Percentiles rank a stretch among this genome's conserved stretches.
Conservation (phyloP, 2,888 invertebrate genomes). For the Tinea semifulvella region DNA sequence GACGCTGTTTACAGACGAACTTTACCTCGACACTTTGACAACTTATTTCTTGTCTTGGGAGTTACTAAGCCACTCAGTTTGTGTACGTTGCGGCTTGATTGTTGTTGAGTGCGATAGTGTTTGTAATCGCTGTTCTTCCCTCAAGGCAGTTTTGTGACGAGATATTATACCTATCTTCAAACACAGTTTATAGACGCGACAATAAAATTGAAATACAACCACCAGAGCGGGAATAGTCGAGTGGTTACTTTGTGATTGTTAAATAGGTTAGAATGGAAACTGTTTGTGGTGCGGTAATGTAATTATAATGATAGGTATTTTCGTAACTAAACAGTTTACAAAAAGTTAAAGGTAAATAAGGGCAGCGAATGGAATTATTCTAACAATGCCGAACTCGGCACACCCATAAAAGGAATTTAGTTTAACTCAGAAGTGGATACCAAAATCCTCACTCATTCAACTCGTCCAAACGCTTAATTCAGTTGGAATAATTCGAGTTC, state of each 20-base stretch:
- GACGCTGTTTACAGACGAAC: constrained; percentile 55
- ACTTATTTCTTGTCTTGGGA: constrained; percentile 62
- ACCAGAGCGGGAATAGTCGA: too few species aligned
- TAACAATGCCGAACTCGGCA: constrained; percentile 32
- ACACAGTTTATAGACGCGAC: background rate
- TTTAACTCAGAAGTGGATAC: constrained; percentile 51
- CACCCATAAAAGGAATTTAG: constrained; percentile 48
- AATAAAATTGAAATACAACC: background rate
- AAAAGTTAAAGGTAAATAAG: constrained; percentile 15
- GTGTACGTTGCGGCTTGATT: constrained; percentile 47
- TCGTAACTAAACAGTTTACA: constrained; percentile 12
- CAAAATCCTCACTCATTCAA: constrained; percentile 53
- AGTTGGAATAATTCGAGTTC: constrained; percentile 61
- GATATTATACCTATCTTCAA: constrained; percentile 5
- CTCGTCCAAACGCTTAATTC: constrained; percentile 56
- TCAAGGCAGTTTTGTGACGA: constrained; percentile 9
- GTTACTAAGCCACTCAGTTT: constrained; percentile 53
- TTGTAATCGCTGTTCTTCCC: constrained; percentile 22
- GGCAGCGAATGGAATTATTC: constrained; percentile 12
- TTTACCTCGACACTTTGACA: constrained; percentile 62
- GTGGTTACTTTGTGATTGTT: too few species aligned
- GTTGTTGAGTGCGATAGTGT: constrained; percentile 33
- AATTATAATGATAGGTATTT: background rate
- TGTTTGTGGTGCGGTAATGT: background rate
- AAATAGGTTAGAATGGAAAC: too few species aligned